Conservation (phyloP, 2,888 invertebrate genomes). For the Troides helena region DNA sequence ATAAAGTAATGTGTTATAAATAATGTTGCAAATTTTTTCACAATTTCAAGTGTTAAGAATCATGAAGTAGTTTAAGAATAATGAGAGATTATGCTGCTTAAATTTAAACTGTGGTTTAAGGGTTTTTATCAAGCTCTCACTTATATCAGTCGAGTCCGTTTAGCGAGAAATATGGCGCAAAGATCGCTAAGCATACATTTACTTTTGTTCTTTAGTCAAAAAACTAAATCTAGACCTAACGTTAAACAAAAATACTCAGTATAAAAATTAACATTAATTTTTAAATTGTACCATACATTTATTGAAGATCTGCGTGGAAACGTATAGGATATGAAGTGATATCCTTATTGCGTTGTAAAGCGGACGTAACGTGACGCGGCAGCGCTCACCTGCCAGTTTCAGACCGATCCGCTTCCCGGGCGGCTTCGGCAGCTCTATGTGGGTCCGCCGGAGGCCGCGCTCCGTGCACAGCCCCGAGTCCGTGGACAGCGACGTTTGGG, state of each 20-base stretch:
- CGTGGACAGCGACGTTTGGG: conserved; percentile 73
- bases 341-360: too few species aligned
- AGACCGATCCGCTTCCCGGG: conserved; percentile 81
- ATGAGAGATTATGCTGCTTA: not conserved
- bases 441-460: conserved; percentile 65
- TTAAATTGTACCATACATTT: too few species aligned
- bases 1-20: too few species aligned
- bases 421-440: conserved; percentile 77
- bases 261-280: too few species aligned
- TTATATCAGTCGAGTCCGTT: conserved; percentile 14
- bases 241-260: too few species aligned
- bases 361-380: too few species aligned
- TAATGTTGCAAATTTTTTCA: too few species aligned
- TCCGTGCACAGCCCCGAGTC: conserved; percentile 76
- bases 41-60: too few species aligned
- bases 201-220: not conserved
- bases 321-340: too few species aligned
- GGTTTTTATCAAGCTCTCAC: conserved; percentile 15
- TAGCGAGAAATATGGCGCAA: conserved; percentile 16
- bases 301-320: too few species aligned
- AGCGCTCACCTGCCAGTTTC: conserved; percentile 75
- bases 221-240: too few species aligned
- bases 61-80: too few species aligned
- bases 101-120: not conserved
- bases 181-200: conserved; percentile 6